These are phyloP conservation scores for Centropus bengalensis DNA, from an alignment of 2,113 vertebrate species.

Conservation along the genomic window DNA sequence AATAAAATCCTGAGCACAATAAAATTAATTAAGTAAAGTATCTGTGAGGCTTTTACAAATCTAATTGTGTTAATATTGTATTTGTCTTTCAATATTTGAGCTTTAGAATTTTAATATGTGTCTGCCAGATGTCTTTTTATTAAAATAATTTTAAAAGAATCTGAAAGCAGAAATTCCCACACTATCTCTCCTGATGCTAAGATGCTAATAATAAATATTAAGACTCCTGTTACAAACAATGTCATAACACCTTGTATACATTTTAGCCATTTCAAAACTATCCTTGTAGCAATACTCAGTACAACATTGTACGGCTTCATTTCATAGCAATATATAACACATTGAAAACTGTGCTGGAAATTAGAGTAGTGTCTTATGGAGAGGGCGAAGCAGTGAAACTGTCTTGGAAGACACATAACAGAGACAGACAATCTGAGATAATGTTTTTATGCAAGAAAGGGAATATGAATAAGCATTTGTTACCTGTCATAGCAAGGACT, in stretches of 20 bases:
- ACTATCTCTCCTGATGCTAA: neutral
- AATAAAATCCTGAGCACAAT: neutral
- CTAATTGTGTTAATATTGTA: neutral
- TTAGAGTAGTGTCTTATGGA: neutral
- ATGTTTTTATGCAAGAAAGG: neutral
- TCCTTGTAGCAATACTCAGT: neutral
- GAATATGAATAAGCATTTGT: neutral
- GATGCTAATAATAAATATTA: neutral
- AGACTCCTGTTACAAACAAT: neutral
- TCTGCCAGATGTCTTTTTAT: constrained; percentile 5
- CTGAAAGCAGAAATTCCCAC: constrained; percentile 16
- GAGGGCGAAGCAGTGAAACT: constrained; percentile 5
- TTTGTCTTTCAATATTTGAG: neutral
- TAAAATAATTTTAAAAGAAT: neutral
- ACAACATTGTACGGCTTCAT: neutral
- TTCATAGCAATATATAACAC: neutral
- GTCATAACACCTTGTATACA: neutral
- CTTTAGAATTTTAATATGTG: neutral
- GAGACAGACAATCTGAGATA: neutral
- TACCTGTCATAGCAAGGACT: neutral
- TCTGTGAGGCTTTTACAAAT: neutral
- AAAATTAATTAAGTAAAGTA: neutral
- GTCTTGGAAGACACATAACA: neutral
- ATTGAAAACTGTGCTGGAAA: neutral
- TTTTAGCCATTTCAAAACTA: neutral